Percentiles rank a stretch among this genome's conserved stretches.
These are phyloP conservation scores for Tenrec ecaudatus DNA, from an alignment of 2,113 vertebrate genomes.

Conservation along the genomic window DNA sequence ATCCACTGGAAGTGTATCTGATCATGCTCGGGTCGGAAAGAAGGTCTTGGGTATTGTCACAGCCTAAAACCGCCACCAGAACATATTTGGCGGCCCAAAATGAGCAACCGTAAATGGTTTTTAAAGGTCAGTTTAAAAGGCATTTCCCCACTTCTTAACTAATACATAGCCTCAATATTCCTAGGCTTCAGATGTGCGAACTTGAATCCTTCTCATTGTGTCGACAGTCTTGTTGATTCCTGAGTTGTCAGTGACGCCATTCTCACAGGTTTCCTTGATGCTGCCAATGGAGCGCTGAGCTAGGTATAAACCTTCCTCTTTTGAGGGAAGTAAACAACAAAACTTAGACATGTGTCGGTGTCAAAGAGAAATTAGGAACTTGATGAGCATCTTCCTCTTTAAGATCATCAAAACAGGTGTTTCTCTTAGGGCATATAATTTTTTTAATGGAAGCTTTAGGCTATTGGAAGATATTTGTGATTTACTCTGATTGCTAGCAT, in stretches of 20 bases:
- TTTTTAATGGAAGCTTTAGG: not conserved
- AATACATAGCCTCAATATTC: not conserved
- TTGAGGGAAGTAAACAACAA: not conserved
- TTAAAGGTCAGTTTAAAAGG: not conserved
- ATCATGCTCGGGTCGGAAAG: not conserved
- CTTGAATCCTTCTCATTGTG: not conserved
- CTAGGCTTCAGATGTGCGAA: not conserved
- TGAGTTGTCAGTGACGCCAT: not conserved
- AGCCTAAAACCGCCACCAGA: not conserved
- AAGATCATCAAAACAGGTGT: conserved; percentile 4
- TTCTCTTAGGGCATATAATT: not conserved
- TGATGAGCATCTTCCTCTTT: not conserved
- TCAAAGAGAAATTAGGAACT: not conserved
- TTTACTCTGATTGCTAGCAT: conserved; percentile 1
- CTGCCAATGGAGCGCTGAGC: not conserved
- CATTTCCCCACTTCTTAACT: not conserved
- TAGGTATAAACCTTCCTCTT: not conserved
- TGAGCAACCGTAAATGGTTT: not conserved
- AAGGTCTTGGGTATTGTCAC: not conserved
- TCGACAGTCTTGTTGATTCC: not conserved
- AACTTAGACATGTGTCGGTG: not conserved
- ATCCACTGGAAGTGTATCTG: no score
- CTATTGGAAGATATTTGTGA: not conserved
- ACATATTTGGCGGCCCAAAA: not conserved
- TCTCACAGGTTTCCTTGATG: not conserved